A percentile compares a stretch with the other conserved stretches of the same genome.
phyloP scores from a whole-genome alignment of 2,888 invertebrate species.

The Anorthoa munda region DNA sequence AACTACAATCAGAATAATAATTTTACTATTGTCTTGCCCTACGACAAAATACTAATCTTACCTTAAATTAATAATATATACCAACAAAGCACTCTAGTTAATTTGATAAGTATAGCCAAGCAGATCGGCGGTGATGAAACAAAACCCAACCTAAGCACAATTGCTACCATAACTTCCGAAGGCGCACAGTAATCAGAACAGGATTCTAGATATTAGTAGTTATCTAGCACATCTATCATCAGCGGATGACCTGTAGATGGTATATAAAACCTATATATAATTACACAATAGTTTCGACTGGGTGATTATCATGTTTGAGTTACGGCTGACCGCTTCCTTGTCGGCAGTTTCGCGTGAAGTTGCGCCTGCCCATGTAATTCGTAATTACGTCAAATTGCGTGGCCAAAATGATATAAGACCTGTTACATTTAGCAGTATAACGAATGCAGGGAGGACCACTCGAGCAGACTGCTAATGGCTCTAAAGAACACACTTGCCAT shows the following conservation, averaged over 20 bases:
- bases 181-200: constrained; percentile 30
- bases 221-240: constrained; percentile 38
- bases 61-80: no score
- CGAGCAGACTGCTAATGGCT: constrained; percentile 75
- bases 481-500: constrained; percentile 66
- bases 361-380: constrained; percentile 82
- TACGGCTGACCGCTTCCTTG: constrained; percentile 76
- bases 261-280: constrained; percentile 55
- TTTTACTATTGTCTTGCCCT: no score
- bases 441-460: constrained; percentile 72
- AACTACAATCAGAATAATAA: no score
- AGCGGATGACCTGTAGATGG: constrained; percentile 11
- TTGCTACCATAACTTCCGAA: constrained; percentile 42
- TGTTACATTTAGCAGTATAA: constrained; percentile 81
- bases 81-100: background rate
- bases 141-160: constrained; percentile 13
- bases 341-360: constrained; percentile 74
- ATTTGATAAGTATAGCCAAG: background rate
- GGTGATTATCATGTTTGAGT: constrained; percentile 74
- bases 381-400: constrained; percentile 89
- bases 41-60: no score
- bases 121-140: background rate
- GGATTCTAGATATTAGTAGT: constrained; percentile 22
- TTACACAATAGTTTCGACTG: constrained; percentile 78
- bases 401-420: constrained; percentile 87